phyloP scores from a whole-genome alignment of 2,113 vertebrate species.

The Pollachius pollachius region DNA sequence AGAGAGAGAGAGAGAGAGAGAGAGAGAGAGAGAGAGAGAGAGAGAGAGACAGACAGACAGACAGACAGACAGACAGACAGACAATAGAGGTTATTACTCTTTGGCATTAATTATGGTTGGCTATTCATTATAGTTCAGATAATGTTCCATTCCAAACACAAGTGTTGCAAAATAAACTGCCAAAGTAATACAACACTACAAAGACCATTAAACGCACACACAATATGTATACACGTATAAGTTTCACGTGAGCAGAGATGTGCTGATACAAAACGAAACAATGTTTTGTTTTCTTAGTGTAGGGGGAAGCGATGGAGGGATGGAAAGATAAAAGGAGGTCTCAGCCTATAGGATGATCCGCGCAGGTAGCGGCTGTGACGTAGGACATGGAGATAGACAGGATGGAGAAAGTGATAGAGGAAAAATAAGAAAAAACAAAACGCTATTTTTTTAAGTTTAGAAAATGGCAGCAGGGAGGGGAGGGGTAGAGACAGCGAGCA shows the following conservation, averaged over 20 bases:
- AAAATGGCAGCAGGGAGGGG: conserved; percentile 53
- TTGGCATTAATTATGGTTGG: conserved; percentile 15
- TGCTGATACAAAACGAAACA: conserved; percentile 70
- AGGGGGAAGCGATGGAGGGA: conserved; percentile 61
- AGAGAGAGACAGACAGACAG: too few species aligned
- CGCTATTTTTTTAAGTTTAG: conserved; percentile 59
- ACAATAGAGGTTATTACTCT: conserved; percentile 35
- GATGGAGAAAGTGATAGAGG: conserved; percentile 71
- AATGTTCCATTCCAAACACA: conserved; percentile 27
- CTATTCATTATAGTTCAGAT: conserved; percentile 19
- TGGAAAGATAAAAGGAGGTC: conserved; percentile 65
- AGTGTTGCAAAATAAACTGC: too few species aligned
- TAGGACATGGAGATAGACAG: conserved; percentile 67
- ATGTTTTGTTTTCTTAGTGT: conserved; percentile 63
- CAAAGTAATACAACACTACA: too few species aligned
- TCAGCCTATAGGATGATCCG: conserved; percentile 60
- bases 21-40: conserved; percentile 26
- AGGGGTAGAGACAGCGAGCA: conserved; percentile 29
- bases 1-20: background rate
- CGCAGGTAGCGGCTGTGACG: conserved; percentile 65
- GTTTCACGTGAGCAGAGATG: conserved; percentile 53
- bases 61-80: too few species aligned
- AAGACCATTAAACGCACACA: too few species aligned
- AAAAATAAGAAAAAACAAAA: conserved; percentile 60
- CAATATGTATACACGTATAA: background rate